Base-by-base conservation (phyloP, 2,888 invertebrate genomes). In the Lasioglossum zephyrum region DNA sequence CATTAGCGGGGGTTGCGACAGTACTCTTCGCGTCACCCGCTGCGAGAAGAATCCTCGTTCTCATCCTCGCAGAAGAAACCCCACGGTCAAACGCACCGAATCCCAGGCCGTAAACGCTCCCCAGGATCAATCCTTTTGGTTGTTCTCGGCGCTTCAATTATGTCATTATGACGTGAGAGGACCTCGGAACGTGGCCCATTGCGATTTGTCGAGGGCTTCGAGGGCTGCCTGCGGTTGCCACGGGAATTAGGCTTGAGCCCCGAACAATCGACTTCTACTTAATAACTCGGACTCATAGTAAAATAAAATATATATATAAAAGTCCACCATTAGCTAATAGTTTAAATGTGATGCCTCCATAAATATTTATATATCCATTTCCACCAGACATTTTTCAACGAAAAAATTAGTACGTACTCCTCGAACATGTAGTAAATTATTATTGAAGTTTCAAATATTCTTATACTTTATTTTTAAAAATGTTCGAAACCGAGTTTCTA, bases 1-100 rank as follows among this genome's bases (percentile, higher is more conserved):
- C 60, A 60, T 60, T 69, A 22, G 66, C 49, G 41, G 66, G 53
- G 66, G 53, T n/a, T 49, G 74, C 72, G 76, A 77, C 77, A 44
- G 77, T 41, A 26, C 73, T 74, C 77, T 53, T 41, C 77, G 70
- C 53, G 70, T 77, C 77, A 77, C 69, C 70, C 77, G 70, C 49
- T 69, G 81, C 81, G 79, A 77, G 84, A 87, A 87, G 87, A 87
- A 84, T 76, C 79, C 79, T 57, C 44, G 69, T 53, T 22, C 53
- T 53, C 22, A n/a, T 53, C n/a, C 53, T 53, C 53, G 74, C 47
- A 47, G 79, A 76, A 79, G 79, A 70, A 82, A 72, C 75, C 47
- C 22, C 66, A 49, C 69, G 39, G 77, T 26, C 69, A 77, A 69
- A 69, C 85, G 75, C 85, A 73, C 47, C 73, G 77, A 63, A 18